Base-by-base conservation (phyloP, 2,888 invertebrate genomes). In the Caenorhabditis imperialis region DNA sequence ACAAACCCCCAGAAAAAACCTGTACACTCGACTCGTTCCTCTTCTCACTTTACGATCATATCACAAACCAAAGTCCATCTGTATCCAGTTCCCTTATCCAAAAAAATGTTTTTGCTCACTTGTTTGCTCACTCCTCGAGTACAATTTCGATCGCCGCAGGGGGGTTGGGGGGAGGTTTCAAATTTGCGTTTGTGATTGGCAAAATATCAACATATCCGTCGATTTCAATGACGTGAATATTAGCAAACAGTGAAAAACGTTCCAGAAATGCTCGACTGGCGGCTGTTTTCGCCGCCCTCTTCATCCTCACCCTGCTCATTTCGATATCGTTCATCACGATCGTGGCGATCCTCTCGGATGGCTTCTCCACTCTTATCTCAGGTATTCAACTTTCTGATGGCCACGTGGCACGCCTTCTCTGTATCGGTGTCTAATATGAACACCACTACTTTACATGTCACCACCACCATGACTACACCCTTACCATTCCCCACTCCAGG, bases 321-420 rank as follows among this genome's bases (percentile, higher is more conserved):
- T 76, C 80, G 20, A 75, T 82, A 30, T 72, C 79, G 5, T 79
- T 77, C 54, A 74, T 83, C 44, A 78, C 77, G 30, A 75, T 77
- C 30, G 48, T 81, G 16, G 83, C 83, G 25, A 72, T 83, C 33
- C 69, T 81, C 20, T 78, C 80, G n/a, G 83, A 83, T 70, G 83
- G 83, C 8, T 83, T 81, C 61, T 62, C 75, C 54, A 79, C 72
- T 55, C 69, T 80, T 48, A 45, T 74, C 44, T 54, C 69, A 57
- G 73, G 73, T 63, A 61, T 51, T 67, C 44, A 33, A 53, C 27
- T 50, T 62, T 47, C 40, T 54, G 25, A 30, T 53, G 48, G 47
- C 57, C 44, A 57, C 60, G 25, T 60, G 74, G 67, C 54, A 74
- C 23, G 61, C 51, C 20, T 57, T 67, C 57, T 44, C 57, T 33